Evolutionary conservation across 30 jellyfish, hydroid and myxozoan species (phyloP).

Genomic region (Aurelia coerulea): DNA sequence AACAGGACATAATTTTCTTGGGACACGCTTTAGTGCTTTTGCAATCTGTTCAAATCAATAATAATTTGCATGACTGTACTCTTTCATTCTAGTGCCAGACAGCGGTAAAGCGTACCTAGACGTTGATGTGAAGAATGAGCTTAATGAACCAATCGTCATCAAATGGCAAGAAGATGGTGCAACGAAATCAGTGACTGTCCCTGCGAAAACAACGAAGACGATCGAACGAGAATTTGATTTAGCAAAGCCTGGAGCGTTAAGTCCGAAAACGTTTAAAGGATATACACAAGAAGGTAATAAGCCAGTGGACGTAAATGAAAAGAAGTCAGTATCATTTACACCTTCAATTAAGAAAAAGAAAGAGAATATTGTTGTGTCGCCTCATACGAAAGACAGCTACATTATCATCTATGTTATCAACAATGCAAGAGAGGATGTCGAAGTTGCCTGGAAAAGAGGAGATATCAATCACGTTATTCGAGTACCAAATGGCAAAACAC

Average conservation of each 20-base stretch:
- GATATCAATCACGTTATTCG: background rate
- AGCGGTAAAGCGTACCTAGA: constrained; percentile 26
- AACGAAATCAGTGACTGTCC: background rate
- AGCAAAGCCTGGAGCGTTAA: constrained; percentile 51
- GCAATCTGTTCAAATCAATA: too few species aligned
- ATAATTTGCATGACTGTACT: background rate
- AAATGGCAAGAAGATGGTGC: constrained; percentile 57
- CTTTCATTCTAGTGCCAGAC: constrained; percentile 43
- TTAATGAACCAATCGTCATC: constrained; percentile 22
- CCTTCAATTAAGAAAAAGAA: constrained; percentile 11
- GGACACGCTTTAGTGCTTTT: too few species aligned
- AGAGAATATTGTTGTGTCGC: background rate
- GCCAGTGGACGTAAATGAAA: constrained; percentile 31
- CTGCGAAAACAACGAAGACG: constrained; percentile 2
- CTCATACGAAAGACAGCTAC: background rate
- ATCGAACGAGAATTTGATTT: constrained; percentile 5
- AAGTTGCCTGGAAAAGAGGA: constrained; percentile 24
- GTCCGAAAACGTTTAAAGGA: constrained; percentile 52
- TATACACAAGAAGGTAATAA: background rate
- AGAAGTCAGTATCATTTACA: background rate
- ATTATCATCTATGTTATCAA: constrained; percentile 19
- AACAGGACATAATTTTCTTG: too few species aligned
- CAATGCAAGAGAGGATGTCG: constrained; percentile 11
- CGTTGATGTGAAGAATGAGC: constrained; percentile 25
- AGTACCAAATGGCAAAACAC: constrained; percentile 2